Evolutionary conservation across 2,888 invertebrate genomes (phyloP).

Genomic region (Yponomeuta cagnagella): DNA sequence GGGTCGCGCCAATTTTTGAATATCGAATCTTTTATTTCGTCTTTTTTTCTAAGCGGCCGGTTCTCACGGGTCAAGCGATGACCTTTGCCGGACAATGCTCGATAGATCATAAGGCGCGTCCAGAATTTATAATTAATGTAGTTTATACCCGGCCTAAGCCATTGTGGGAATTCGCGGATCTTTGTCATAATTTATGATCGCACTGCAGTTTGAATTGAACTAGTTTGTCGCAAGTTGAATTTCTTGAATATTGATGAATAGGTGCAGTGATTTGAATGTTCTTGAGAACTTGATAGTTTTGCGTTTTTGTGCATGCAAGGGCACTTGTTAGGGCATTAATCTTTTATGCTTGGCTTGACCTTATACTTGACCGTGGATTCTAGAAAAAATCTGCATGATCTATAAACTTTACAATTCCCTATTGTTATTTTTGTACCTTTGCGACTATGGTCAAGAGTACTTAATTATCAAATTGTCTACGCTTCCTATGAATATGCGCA

Average conservation of each 20-base stretch:
- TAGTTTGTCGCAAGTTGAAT: conserved; percentile 59
- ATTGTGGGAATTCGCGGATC: conserved; percentile 62
- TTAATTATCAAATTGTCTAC: too few relatives aligned
- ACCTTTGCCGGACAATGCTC: conserved; percentile 60
- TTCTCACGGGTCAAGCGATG: conserved; percentile 73
- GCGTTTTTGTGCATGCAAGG: conserved; percentile 13
- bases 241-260: conserved; percentile 70
- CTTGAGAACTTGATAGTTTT: conserved; percentile 48
- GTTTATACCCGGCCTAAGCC: conserved; percentile 33
- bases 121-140: conserved; percentile 72
- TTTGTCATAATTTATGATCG: conserved; percentile 49
- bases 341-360: conserved; percentile 46
- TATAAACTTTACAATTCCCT: not conserved
- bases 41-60: conserved; percentile 39
- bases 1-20: conserved; percentile 58
- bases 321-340: conserved; percentile 58
- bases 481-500: too few relatives aligned
- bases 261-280: conserved; percentile 20
- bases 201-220: conserved; percentile 41
- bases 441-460: too few relatives aligned
- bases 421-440: too few relatives aligned
- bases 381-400: not conserved
- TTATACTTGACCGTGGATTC: conserved; percentile 23
- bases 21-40: conserved; percentile 40
- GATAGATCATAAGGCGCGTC: conserved; percentile 51